Evolutionary conservation across 2,113 vertebrate species (phyloP).

Genomic region (Epinephelus moara): DNA sequence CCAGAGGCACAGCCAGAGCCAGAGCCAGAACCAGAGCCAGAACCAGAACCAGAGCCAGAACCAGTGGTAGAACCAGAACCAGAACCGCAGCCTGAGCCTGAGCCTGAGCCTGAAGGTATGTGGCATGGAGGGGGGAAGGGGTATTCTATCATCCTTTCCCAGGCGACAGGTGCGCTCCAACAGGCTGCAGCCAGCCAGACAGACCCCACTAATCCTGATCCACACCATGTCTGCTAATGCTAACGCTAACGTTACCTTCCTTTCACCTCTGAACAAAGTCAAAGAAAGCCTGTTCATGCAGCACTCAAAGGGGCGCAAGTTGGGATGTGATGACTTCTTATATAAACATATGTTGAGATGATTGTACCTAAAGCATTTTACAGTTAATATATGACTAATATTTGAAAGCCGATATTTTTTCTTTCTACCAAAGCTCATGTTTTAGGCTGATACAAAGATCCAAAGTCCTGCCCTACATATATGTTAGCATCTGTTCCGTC

Average conservation of each 20-base stretch:
- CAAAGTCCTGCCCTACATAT: background rate
- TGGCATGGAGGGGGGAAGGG: conserved; percentile 76
- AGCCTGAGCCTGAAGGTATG: conserved; percentile 88
- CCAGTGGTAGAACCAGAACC: conserved; percentile 70
- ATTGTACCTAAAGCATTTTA: conserved; percentile 3
- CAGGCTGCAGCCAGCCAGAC: conserved; percentile 63
- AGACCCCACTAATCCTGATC: conserved; percentile 52
- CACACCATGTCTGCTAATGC: conserved; percentile 61
- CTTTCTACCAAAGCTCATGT: background rate
- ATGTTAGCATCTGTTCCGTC: background rate
- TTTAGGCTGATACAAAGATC: conserved; percentile 13
- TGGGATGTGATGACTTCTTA: background rate
- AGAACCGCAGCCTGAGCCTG: conserved; percentile 66
- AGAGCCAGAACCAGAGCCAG: conserved; percentile 73
- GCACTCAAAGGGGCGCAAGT: background rate
- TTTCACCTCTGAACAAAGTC: conserved; percentile 56
- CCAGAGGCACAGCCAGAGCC: conserved; percentile 68
- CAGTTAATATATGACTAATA: conserved; percentile 31
- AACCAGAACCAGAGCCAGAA: conserved; percentile 39
- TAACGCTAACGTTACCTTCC: conserved; percentile 58
- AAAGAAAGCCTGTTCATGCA: background rate
- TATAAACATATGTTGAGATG: background rate
- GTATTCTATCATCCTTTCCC: conserved; percentile 81
- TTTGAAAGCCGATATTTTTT: background rate
- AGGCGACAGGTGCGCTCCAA: conserved; percentile 65